Evolutionary conservation across 2,888 invertebrate genomes (phyloP), one percentile per base, ranked within the genome.

Genomic region (Hipparchia semele): DNA sequence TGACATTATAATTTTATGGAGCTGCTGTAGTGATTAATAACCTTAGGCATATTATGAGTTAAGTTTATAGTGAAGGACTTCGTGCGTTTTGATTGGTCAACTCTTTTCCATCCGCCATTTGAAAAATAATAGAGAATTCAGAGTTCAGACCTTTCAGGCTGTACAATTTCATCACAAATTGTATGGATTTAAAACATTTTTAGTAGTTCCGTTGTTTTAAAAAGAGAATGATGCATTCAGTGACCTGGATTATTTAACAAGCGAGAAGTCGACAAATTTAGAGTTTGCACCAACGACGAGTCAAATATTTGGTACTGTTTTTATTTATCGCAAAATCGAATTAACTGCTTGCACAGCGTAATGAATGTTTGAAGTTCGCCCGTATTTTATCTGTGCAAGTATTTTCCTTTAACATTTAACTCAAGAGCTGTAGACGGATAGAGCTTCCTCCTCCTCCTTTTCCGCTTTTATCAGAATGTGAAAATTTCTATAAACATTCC

Each of bases 321-420:
- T 75, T 73, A 72, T 74, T 72, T 72, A 74, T 69, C 69, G 39
- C 61, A 56, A 72, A 74, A 72, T 66, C 66, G 66, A 66, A 72
- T 74, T 71, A 70, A 69, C 69, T 70, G 72, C 72, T 69, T 74
- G 71, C 56, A 45, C 33, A 45, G 51, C 72, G 69, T 74, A 74
- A 72, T 74, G 74, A 74, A 69, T 70, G 72, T 74, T 74, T 74
- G 69, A 67, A 72, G 61, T 72, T 54, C 56, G 13, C 51, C 33
- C 64, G 54, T 60, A 54, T 74, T 74, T 74, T 69, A 68, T 68
- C 51, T 60, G 56, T 64, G 45, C 58, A 60, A 68, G 51, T 68
- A 68, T 71, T 71, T 68, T 65, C 13, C 23, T 68, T 68, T 59
- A 65, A 56, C 46, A 23, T 58, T 70, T 64, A 58, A 61, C 61